Evolutionary conservation across 2,113 vertebrate genomes (phyloP).

Genomic region (Orycteropus afer): DNA sequence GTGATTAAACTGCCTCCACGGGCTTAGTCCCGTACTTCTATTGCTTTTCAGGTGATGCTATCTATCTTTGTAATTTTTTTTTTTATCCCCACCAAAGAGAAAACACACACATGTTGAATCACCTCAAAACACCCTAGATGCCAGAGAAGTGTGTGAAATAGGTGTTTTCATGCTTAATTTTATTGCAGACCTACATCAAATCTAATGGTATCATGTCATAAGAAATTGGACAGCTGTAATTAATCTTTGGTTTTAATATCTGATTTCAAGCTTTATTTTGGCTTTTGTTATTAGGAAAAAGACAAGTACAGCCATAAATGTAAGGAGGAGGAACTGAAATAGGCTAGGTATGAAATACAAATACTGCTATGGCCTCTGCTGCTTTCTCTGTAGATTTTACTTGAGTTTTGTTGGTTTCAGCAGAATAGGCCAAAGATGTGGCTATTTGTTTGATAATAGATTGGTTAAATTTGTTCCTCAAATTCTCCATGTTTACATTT

Average conservation of each 20-base stretch:
- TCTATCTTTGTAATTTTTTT: constrained; percentile 18
- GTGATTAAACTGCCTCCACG: constrained; percentile 56
- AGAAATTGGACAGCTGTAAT: constrained; percentile 14
- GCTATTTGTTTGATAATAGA: background rate
- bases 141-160: background rate
- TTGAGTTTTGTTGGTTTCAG: background rate
- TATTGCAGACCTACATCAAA: background rate
- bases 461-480: background rate
- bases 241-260: constrained; percentile 14
- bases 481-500: background rate
- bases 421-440: background rate
- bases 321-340: constrained; percentile 42
- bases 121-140: background rate
- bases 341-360: background rate
- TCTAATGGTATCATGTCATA: background rate
- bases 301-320: background rate
- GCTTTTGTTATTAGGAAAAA: background rate
- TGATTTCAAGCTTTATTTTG: constrained; percentile 43
- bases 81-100: background rate
- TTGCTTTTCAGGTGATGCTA: constrained; percentile 51
- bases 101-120: background rate
- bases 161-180: background rate
- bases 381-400: background rate
- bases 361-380: background rate
- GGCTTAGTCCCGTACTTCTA: background rate